Evolutionary conservation across 1,140 invertebrate species (phyloP).

Genomic region (Scylla paramamosain): DNA sequence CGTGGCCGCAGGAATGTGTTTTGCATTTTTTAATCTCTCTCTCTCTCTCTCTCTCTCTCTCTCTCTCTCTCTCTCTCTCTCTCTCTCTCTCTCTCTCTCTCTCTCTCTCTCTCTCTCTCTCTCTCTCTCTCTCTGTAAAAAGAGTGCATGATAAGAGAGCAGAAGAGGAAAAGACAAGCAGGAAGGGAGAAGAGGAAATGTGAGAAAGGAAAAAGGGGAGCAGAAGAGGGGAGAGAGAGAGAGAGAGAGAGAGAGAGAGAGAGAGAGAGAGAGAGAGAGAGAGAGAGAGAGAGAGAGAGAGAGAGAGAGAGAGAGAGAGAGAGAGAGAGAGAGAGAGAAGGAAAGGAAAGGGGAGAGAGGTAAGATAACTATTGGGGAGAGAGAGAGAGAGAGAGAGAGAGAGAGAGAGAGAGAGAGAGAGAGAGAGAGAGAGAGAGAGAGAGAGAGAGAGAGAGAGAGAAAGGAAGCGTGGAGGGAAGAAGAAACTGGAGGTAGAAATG

Average conservation of each 20-base stretch:
- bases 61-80: no score
- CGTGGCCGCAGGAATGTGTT: no score
- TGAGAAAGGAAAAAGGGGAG: background rate
- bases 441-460: background rate
- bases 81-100: no score
- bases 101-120: constrained; percentile 25
- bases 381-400: background rate
- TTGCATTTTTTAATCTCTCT: no score
- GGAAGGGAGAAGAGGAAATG: background rate
- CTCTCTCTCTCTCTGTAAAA: constrained; percentile 21
- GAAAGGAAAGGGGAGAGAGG: background rate
- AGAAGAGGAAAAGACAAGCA: background rate
- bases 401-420: background rate
- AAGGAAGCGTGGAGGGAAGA: background rate
- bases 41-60: no score
- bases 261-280: background rate
- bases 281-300: background rate
- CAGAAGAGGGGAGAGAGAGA: background rate
- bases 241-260: background rate
- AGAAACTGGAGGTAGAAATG: background rate
- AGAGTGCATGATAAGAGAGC: background rate
- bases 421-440: background rate
- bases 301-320: background rate
- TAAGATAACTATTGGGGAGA: no score
- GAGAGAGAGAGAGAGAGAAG: background rate